These are phyloP conservation scores for Zygothrica quintamaculata DNA, from an alignment of 2,888 invertebrate species.

Conservation along the genomic window DNA sequence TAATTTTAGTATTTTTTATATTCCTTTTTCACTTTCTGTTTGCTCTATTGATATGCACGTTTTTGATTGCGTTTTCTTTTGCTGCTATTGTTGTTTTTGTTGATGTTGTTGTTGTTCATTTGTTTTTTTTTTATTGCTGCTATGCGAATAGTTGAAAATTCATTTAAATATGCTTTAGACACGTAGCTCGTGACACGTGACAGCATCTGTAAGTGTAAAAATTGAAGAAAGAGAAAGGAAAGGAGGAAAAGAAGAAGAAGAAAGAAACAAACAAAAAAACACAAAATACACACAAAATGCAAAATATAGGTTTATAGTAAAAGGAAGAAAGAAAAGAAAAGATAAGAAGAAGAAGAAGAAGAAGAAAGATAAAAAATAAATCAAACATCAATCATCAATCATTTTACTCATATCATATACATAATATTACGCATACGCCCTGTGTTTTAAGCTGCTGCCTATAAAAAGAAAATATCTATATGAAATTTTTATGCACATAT, in stretches of 20 bases:
- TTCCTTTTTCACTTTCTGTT: conserved; percentile 11
- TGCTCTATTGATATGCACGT: conserved; percentile 63
- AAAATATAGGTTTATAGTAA: too few relatives aligned
- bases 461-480: too few relatives aligned
- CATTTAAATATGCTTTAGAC: conserved; percentile 29
- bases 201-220: conserved; percentile 75
- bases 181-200: conserved; percentile 7
- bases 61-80: conserved; percentile 56
- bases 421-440: conserved; percentile 58
- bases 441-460: too few relatives aligned
- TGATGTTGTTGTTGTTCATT: conserved; percentile 28
- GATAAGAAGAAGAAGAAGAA: too few relatives aligned
- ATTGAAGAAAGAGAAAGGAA: conserved; percentile 55
- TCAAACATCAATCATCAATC: conserved; percentile 43
- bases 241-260: conserved; percentile 58
- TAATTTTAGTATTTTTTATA: conserved; percentile 28
- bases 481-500: too few relatives aligned
- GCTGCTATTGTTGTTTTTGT: conserved; percentile 17
- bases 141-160: conserved; percentile 47
- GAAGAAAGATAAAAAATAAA: conserved; percentile 54
- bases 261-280: conserved; percentile 50
- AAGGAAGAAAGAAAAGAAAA: conserved; percentile 56
- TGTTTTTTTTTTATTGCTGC: conserved; percentile 21
- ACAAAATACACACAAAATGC: too few relatives aligned
- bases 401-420: conserved; percentile 28